Conservation (phyloP, 2,888 invertebrate genomes). For the Meloe dianella region DNA sequence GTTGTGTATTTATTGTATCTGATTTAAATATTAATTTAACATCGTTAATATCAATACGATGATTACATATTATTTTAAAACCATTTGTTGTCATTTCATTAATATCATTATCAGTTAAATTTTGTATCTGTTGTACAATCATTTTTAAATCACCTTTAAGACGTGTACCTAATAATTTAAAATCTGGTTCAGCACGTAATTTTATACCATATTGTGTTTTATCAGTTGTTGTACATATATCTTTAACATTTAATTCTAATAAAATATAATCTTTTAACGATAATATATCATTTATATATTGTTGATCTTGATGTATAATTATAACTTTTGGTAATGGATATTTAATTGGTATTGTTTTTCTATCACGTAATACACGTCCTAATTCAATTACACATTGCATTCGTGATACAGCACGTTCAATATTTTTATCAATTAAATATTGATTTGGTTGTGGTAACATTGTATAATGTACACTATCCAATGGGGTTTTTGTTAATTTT, state of each 20-base stretch:
- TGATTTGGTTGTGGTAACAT: conserved; percentile 81
- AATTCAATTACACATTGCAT: conserved; percentile 97
- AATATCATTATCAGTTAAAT: conserved; percentile 78
- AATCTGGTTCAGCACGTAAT: conserved; percentile 92
- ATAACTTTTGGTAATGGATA: conserved; percentile 96
- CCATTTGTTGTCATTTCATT: conserved; percentile 76
- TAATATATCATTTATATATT: conserved; percentile 78
- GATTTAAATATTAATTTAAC: conserved; percentile 83
- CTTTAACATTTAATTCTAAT: conserved; percentile 91
- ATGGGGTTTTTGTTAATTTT: conserved; percentile 65
- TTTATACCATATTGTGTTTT: conserved; percentile 87
- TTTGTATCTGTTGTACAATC: conserved; percentile 81
- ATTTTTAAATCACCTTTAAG: conserved; percentile 90
- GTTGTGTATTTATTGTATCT: conserved; percentile 66
- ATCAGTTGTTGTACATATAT: conserved; percentile 83
- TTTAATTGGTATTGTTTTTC: conserved; percentile 92
- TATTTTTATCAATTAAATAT: conserved; percentile 78
- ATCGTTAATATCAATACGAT: conserved; percentile 79
- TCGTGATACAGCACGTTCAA: conserved; percentile 86
- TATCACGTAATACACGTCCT: conserved; percentile 89
- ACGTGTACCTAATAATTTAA: conserved; percentile 86
- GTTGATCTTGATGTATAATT: conserved; percentile 86
- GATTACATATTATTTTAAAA: conserved; percentile 74
- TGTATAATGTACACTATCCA: conserved; percentile 89
- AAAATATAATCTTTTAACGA: conserved; percentile 84